Base-by-base conservation (phyloP, 2,888 invertebrate genomes). In the Cheilosia soror region DNA sequence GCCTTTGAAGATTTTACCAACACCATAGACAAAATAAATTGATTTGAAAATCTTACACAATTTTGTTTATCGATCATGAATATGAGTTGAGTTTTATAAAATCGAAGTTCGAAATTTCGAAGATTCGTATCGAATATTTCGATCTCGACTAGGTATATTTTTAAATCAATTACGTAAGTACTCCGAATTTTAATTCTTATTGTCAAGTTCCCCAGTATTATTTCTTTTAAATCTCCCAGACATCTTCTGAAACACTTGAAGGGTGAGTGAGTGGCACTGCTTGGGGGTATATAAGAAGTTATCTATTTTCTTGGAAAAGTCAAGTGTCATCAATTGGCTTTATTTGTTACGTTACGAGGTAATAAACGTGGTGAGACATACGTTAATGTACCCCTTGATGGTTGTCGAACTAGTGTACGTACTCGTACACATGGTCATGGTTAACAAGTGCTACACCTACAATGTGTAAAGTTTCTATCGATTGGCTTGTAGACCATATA, bases 311-410 rank as follows among this genome's bases (percentile, higher is more conserved):
- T 42, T 13, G 20, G 13, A 37, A 37, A 37, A 37, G 11, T 37
- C 37, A 11, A 37, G 11, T 37, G 9, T 47, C 71, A 40, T 63
- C 15, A 49, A 60, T 79, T 66, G 66, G 29, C 53, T 72, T 66
- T 63, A 63, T 49, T 31, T 42, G 47, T 11, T 11, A 25, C 4
- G 49, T 33, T 62, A 42, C 42, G 42, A 42, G 44, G 42, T 60
- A 65, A 60, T 73, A 79, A 79, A 68, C 51, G 49, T 60, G 65
- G 40, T 47, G 37, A 58, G 66, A 79, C 73, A 73, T 53, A 73
- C 65, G 58, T 58, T 73, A 79, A 79, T 79, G 79, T 66, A 37
- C 66, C 60, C 58, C 53, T 66, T 73, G 66, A 73, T 79, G 53
- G 62, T 25, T 66, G 29, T 15, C n/a, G 33, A 27, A 57, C 31